phyloP scores from a whole-genome alignment of 2,797 vertebrate species.

The Bradypus variegatus region DNA sequence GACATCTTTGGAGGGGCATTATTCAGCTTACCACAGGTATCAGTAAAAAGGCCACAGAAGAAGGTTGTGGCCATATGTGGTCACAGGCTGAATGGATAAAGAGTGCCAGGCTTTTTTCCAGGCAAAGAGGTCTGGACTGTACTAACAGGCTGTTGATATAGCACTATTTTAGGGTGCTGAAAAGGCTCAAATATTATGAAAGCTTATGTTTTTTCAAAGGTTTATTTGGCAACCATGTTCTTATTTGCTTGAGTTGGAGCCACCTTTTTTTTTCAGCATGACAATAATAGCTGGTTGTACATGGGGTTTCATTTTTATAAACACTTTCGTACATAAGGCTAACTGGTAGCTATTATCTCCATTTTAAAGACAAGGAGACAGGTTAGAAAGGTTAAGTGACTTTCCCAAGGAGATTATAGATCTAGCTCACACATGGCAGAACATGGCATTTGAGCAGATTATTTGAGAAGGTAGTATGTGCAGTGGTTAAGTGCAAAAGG shows the following conservation, averaged over 20 bases:
- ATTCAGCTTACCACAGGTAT: neutral
- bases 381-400: neutral
- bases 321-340: neutral
- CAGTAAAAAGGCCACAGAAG: neutral
- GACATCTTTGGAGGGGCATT: neutral
- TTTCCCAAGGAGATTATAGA: neutral
- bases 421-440: neutral
- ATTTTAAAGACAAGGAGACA: constrained; percentile 5
- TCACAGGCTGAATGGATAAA: neutral
- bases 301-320: neutral
- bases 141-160: neutral
- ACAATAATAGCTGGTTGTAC: neutral
- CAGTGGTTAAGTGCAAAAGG: neutral
- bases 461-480: neutral
- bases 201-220: neutral
- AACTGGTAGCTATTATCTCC: neutral
- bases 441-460: neutral
- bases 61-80: neutral
- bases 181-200: neutral
- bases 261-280: neutral
- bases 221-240: neutral
- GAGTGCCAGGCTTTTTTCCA: neutral
- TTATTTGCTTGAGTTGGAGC: neutral
- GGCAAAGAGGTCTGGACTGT: neutral
- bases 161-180: neutral